Base-by-base conservation (phyloP, 1,140 invertebrate genomes). In the Agraylea sexmaculata region DNA sequence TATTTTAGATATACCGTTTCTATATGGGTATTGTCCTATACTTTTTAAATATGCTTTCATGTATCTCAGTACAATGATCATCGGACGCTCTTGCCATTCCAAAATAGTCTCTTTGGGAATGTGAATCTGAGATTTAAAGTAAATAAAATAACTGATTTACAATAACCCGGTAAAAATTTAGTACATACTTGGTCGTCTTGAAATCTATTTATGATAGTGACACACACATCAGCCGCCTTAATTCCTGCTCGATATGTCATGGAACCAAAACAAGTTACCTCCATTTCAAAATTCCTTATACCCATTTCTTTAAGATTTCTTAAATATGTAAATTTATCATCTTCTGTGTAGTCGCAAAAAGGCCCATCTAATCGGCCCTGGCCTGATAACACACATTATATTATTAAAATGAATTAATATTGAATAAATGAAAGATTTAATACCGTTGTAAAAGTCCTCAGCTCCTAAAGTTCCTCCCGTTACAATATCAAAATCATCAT, bases 261-360 rank as follows among this genome's bases (percentile, higher is more conserved):
- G 0, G 91, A 87, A 0, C 89, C 82, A 53, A 98, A 94, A 22
- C 82, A 79, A 0, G 87, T 72, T 1, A 84, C 81, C 63, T 99
- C 94, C 94, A 98, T 98, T 64, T 98, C 94, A 45, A 99, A 95
- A 56, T 99, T 99, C 1, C 77, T 71, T 1, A 98, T 81, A 0
- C 87, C 88, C 16, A 75, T 54, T 1, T 74, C 60, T 10, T 78
- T 63, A 16, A 94, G 54, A 20, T 72, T 68, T 1, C 68, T 62
- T 2, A 96, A 58, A 51, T 87, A 98, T 0, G 72, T 68, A 63
- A 89, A 71, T 59, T 95, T 95, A 16, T 97, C 89, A 0, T 67
- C 60, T 46, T 85, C 78, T 0, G 70, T 77, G 57, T 86, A 89
- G 21, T 91, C 83, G 58, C 93, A 98, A 55, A 96, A 90, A 1